Evolutionary conservation across 1,140 invertebrate genomes (phyloP), one percentile per base, ranked within the genome.

Genomic region (Carposina sasakii): DNA sequence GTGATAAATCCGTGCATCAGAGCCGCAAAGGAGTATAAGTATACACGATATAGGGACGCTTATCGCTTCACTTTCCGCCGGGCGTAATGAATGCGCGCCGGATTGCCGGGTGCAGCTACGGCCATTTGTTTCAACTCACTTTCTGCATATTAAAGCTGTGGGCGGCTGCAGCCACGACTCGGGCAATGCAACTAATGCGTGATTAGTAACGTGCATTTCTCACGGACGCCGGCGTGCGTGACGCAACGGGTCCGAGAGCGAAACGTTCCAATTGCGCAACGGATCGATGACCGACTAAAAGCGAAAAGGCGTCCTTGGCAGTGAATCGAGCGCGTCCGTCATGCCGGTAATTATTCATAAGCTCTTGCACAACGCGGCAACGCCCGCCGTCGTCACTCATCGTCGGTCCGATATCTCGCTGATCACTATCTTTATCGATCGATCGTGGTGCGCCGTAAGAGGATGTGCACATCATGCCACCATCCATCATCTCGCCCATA

Each of bases 291-390:
- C 57, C 57, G 54, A 47, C 53, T 60, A 65, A 61, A 61, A 66
- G 62, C 65, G 65, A 66, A 68, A 67, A 55, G 55, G 52, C 64
- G 64, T 71, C 62, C 64, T 68, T 66, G 65, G 55, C 65, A 66
- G 54, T 71, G 65, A 66, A 67, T 50, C 55, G 52, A 52, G 54
- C 47, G 52, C 61, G 53, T 65, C 55, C 57, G 50, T 63, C 52
- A 54, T 31, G 41, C 52, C 48, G 41, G 52, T 59, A 54, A 60
- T 63, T 58, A 60, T 60, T 60, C 52, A 60, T 66, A 52, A 53
- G 52, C 47, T 34, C 31, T 63, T 66, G 57, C 63, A 55, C 63
- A 66, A 63, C 50, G 28, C 15, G 26, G 44, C 21, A 16, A 23
- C 34, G 47, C 33, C 37, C 46, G 49, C 34, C 44, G 21, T 34